Evolutionary conservation across 2,113 vertebrate genomes (phyloP), one percentile per base, ranked within the genome.

Genomic region (Willisornis vidua): DNA sequence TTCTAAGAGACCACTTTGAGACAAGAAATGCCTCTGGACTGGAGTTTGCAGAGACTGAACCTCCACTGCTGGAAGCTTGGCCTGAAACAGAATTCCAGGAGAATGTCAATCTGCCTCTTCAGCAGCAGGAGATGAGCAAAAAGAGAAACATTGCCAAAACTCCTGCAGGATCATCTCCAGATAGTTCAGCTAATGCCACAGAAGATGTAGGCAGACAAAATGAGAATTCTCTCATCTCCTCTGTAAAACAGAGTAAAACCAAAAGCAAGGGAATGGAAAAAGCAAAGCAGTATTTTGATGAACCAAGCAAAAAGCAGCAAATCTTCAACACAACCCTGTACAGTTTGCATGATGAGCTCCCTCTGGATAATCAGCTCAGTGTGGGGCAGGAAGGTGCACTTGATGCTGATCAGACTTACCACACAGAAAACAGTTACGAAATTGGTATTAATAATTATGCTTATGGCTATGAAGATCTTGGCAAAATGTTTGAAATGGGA

Each of bases 401-500:
- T 84, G 86, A 96, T 63, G 92, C 85, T 73, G 87, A 96, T 87
- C 90, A 94, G 77, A 88, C 90, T 88, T 96, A 97, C 5, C 95
- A 90, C 46, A 81, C 37, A 10, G 98, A 98, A 76, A 98, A 92
- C 80, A 97, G 67, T 91, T 98, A 99, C 55, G 98, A 98, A 51
- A 92, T 97, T 76, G 97, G 98, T 95, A 95, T 98, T 79, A 98
- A 97, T 81, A 98, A 94, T 97, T 99, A 99, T 72, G 98, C 98
- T 95, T 99, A 99, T 91, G 98, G 98, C 95, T 98, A 99, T 76
- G 99, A 99, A 95, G 99, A 99, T 85, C 95, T 97, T 87, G 98
- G 99, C 59, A 97, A 98, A 94, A 94, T 99, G 82, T 98, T 99
- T 31, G 98, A 99, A 87, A 98, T 98, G 62, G 98, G 98, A 77